Evolutionary conservation across 2,113 vertebrate genomes (phyloP).

Genomic region (Pogona vitticeps): DNA sequence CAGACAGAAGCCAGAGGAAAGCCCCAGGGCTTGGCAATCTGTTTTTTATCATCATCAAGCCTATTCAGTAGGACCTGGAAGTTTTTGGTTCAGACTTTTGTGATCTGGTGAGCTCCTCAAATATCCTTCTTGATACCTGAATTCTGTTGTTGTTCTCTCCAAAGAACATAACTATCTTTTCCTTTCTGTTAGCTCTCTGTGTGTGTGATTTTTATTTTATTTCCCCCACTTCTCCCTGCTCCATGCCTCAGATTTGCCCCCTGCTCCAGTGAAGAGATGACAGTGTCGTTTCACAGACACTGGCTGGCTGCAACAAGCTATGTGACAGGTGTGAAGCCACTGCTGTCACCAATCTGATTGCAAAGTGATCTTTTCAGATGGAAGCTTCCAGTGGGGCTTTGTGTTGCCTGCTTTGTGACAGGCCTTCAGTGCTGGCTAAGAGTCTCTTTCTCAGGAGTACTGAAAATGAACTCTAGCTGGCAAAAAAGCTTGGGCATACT

Average conservation of each 20-base stretch:
- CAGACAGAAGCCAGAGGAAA: conserved; percentile 29
- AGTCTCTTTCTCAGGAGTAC: conserved; percentile 41
- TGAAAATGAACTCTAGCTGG: not conserved
- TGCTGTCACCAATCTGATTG: conserved; percentile 34
- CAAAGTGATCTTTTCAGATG: conserved; percentile 52
- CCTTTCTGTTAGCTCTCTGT: not conserved
- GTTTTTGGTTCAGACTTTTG: not conserved
- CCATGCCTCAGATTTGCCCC: not conserved
- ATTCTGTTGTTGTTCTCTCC: not conserved
- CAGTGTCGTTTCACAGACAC: not conserved
- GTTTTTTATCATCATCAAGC: conserved; percentile 27
- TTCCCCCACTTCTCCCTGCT: conserved; percentile 14
- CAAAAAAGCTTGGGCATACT: not conserved
- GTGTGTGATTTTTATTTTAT: not conserved
- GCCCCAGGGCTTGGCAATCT: conserved; percentile 12
- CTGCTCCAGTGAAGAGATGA: conserved; percentile 27
- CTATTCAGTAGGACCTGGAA: conserved; percentile 11
- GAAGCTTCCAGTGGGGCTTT: conserved; percentile 43
- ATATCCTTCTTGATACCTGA: not conserved
- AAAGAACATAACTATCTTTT: not conserved
- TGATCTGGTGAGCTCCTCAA: not conserved
- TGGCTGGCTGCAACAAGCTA: conserved; percentile 5
- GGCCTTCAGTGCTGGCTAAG: conserved; percentile 31
- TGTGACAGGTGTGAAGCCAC: not conserved
- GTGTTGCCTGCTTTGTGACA: conserved; percentile 55